Conservation (phyloP, 2,888 invertebrate genomes). For the Chymomyza fuscimana region DNA sequence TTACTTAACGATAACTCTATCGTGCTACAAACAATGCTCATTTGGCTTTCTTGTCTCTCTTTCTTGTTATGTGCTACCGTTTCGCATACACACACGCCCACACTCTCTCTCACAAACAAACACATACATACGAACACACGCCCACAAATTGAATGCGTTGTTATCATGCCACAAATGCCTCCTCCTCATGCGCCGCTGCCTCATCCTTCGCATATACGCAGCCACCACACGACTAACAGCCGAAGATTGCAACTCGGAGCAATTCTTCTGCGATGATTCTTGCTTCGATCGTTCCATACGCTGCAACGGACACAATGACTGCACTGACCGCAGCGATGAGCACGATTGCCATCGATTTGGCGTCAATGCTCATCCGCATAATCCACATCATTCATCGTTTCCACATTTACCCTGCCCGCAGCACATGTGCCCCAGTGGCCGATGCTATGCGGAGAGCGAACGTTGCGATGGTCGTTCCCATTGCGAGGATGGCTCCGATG, state of each 20-base stretch:
- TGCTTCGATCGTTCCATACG: constrained; percentile 83
- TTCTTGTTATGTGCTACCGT: constrained; percentile 37
- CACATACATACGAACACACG: constrained; percentile 14
- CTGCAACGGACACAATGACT: constrained; percentile 84
- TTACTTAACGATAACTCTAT: constrained; percentile 6
- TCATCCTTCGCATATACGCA: constrained; percentile 30
- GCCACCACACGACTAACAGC: constrained; percentile 65
- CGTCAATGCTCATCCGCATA: constrained; percentile 6
- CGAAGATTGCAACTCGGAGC: constrained; percentile 75
- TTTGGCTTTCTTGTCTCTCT: constrained; percentile 47
- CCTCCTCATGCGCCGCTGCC: constrained; percentile 6
- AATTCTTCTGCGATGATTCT: constrained; percentile 82
- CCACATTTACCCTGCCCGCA: constrained; percentile 75
- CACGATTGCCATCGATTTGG: constrained; percentile 55
- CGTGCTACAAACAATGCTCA: constrained; percentile 33
- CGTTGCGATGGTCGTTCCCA: constrained; percentile 82
- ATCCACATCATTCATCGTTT: constrained; percentile 50
- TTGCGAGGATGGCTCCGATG: constrained; percentile 83
- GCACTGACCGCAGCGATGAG: constrained; percentile 84
- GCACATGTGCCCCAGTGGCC: constrained; percentile 82
- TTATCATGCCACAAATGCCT: constrained; percentile 10
- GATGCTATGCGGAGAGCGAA: constrained; percentile 79
- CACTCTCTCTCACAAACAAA: neutral
- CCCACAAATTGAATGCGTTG: constrained; percentile 9
- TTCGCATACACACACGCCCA: constrained; percentile 6